Evolutionary conservation across 2,888 invertebrate genomes (phyloP), one percentile per base, ranked within the genome.

Genomic region (Stegana nigrithorax): DNA sequence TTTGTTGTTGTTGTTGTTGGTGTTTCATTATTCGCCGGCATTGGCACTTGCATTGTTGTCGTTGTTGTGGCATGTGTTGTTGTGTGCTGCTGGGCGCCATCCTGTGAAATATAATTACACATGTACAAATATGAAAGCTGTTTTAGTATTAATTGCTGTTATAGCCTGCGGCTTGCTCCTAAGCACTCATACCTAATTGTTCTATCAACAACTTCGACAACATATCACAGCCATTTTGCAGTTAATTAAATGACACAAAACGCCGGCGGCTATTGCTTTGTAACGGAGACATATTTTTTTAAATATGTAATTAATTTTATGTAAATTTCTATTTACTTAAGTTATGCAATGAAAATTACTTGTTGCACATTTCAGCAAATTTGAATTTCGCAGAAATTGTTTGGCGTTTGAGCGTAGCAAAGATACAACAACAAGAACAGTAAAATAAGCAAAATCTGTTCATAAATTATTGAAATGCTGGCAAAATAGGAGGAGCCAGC

Each of bases 281-380:
- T n/a, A n/a, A n/a, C n/a, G n/a, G n/a, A n/a, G n/a, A n/a, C n/a
- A n/a, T n/a, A n/a, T n/a, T n/a, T n/a, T n/a, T n/a, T n/a, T n/a
- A n/a, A 19, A 17, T 19, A 17, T 44, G 44, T 17, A 4, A 21
- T 47, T 25, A 2, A 25, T 50, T 64, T 64, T 58, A 69, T 67
- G 63, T 60, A 60, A 65, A 55, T 68, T 50, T 47, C 2, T 72
- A 67, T 73, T 73, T 69, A 67, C 65, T 70, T 71, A 73, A 73
- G 76, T 5, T 67, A 73, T 21, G 32, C 53, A 55, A 19, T 36
- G 32, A 55, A 55, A 55, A 72, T 75, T 59, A 51, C 0, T 12
- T 19, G 55, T 59, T 50, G 61, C 59, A 47, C 17, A 32, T 59
- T 44, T 27, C 12, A 57, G 19, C 25, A n/a, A 50, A 25, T 23